Base-by-base conservation (phyloP, 2,888 invertebrate species). In the Polymixis flavicincta region DNA sequence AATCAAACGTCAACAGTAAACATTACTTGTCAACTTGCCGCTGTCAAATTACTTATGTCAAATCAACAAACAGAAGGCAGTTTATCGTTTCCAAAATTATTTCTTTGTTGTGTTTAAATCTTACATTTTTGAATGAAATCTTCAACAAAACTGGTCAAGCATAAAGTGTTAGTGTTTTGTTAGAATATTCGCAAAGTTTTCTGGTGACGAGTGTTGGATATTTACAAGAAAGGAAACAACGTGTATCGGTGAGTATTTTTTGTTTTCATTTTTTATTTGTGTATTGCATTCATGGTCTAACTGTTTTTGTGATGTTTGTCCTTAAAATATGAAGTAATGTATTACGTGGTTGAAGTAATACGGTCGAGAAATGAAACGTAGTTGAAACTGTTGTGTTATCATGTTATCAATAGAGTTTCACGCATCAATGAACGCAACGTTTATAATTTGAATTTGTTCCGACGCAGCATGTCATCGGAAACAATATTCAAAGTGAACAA, bases 181-280 rank as follows among this genome's bases (percentile, higher is more conserved):
- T 75, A 61, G 59, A 59, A n/a, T 70, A 68, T 76, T 66, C 0
- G 25, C 25, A 61, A 72, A 61, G 65, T 75, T 81, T 70, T 2
- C 32, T 60, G 50, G 22, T 42, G 22, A 63, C 9, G 22, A 59
- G 61, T 68, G 76, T 74, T 71, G 22, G 14, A 45, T 67, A 59
- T 64, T 68, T 37, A 13, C 32, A 48, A 65, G 45, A 77, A 71
- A 75, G 32, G 7, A 42, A 22, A 64, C 69, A 69, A 61, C 69
- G 71, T 78, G n/a, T 54, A 68, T 74, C 61, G 84, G 87, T 87
- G 48, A 80, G 84, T 60, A 45, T 60, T 79, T 70, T 83, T 85
- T 82, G 86, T 84, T 85, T 74, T 87, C 72, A 78, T 87, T 85
- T 78, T 85, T 75, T 82, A 69, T 71, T 84, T 75, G 48, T 76